Base-by-base conservation (phyloP, 1,140 invertebrate genomes). In the Proctacanthus coquilletti region DNA sequence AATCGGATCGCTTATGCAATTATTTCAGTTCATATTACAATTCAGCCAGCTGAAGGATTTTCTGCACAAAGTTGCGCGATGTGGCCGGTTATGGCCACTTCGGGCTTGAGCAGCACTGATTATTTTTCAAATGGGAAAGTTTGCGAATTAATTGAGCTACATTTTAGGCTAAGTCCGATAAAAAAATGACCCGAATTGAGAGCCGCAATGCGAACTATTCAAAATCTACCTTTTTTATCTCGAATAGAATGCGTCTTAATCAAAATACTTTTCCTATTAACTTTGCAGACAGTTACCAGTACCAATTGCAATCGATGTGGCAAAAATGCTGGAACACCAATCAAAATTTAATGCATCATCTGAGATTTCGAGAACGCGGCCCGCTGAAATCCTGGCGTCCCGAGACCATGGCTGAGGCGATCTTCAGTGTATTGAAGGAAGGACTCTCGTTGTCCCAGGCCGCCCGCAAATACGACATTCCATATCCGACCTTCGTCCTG, bases 371-470 rank as follows among this genome's bases (percentile, higher is more conserved):
- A 5, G 86, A 91, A 61, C 74, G 86, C 21, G 86, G 86, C 2
- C 86, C 86, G 0, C 66, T 91, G 20, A 92, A 92, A 59, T 87
- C 85, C n/a, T 92, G 86, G 86, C 66, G 85, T 29, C 85, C 85
- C 11, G 86, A 91, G 60, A 91, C 86, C 27, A 92, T 92, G 86
- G 85, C 84, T 38, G 85, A 89, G 54, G 86, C 86, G 39, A 91
- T 92, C 45, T 85, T 89, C 62, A 84, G 82, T 48, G 85, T 91
- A 17, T 68, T 91, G 35, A 88, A 86, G 52, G 84, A 89, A 58
- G 84, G 85, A 13, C 64, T 88, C 18, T 86, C 82, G 5, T 63
- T 89, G 39, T 87, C 83, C n/a, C 84, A 92, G 53, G 86, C 85
- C 9, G 86, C 86, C 17, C 71, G 85, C 47, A 89, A 88, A 63